phyloP scores from a whole-genome alignment of 2,797 vertebrate genomes.

The Poeciliopsis turneri region DNA sequence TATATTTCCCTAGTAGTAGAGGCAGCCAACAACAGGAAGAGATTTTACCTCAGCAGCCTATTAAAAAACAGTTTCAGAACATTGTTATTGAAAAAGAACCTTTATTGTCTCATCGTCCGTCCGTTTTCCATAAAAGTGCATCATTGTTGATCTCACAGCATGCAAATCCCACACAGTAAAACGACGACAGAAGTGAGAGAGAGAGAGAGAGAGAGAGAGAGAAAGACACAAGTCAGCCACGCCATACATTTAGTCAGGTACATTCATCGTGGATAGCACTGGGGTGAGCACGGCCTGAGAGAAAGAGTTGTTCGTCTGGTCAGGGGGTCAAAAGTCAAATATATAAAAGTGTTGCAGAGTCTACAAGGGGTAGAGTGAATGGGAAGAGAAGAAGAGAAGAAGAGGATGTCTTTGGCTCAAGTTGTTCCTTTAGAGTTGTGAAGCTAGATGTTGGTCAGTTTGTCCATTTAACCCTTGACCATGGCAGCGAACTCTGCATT shows the following conservation, averaged over 20 bases:
- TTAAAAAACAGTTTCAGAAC: constrained; percentile 44
- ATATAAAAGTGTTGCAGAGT: constrained; percentile 79
- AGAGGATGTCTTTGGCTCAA: constrained; percentile 72
- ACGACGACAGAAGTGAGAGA: constrained; percentile 73
- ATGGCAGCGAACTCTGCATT: constrained; percentile 78
- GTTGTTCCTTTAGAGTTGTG: constrained; percentile 78
- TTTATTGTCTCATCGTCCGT: constrained; percentile 81
- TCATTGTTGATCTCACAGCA: constrained; percentile 77
- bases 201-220: constrained; percentile 62
- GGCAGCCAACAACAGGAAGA: too few relatives aligned
- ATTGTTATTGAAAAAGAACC: constrained; percentile 81
- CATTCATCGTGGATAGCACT: constrained; percentile 76
- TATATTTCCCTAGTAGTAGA: too few relatives aligned
- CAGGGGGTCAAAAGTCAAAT: constrained; percentile 63
- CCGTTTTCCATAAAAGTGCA: constrained; percentile 81
- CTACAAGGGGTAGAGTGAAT: constrained; percentile 51
- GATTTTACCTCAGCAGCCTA: neutral
- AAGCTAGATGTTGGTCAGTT: constrained; percentile 73
- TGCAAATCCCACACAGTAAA: constrained; percentile 77
- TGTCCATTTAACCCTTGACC: constrained; percentile 76
- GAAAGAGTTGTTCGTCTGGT: constrained; percentile 45
- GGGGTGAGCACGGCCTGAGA: constrained; percentile 65
- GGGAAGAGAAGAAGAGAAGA: constrained; percentile 55
- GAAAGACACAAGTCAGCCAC: constrained; percentile 70
- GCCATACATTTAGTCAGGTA: constrained; percentile 74